Conservation (phyloP, 2,888 invertebrate genomes). For the Smittia aterrima region DNA sequence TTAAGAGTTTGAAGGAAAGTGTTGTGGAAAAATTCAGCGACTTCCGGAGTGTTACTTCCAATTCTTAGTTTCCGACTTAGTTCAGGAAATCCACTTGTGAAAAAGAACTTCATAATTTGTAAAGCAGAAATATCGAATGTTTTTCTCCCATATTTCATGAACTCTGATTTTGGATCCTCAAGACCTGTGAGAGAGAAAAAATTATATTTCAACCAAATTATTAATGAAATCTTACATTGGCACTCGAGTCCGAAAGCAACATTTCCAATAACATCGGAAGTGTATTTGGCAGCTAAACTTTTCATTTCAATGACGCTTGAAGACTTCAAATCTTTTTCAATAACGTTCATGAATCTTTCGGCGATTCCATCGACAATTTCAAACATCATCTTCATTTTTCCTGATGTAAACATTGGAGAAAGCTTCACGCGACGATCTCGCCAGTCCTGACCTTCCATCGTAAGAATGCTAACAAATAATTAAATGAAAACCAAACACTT, state of each 20-base stretch:
- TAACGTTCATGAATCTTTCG: background rate
- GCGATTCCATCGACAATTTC: slow-evolving; percentile 45
- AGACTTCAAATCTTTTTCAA: background rate
- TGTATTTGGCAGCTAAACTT: slow-evolving; percentile 46
- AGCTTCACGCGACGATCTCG: slow-evolving; percentile 53
- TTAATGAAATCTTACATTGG: no score
- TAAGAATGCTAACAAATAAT: no score
- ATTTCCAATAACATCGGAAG: slow-evolving; percentile 56
- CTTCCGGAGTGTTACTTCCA: slow-evolving; percentile 46
- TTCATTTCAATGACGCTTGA: background rate
- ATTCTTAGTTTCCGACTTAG: slow-evolving; percentile 43
- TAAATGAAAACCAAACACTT: no score
- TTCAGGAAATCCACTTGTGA: background rate
- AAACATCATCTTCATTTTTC: slow-evolving; percentile 56
- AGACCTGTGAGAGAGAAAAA: no score
- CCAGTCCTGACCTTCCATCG: slow-evolving; percentile 55
- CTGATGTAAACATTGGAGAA: slow-evolving; percentile 56
- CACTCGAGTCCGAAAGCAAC: slow-evolving; percentile 56
- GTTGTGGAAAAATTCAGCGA: slow-evolving; percentile 55
- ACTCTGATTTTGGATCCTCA: slow-evolving; percentile 51
- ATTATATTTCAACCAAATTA: no score
- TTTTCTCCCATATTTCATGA: slow-evolving; percentile 45
- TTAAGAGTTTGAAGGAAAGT: slow-evolving; percentile 56
- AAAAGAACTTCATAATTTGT: background rate
- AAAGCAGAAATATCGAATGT: background rate